Percentiles rank a stretch among this genome's conserved stretches.
phyloP scores from a whole-genome alignment of 2,113 vertebrate genomes.

The Nothoprocta perdicaria region DNA sequence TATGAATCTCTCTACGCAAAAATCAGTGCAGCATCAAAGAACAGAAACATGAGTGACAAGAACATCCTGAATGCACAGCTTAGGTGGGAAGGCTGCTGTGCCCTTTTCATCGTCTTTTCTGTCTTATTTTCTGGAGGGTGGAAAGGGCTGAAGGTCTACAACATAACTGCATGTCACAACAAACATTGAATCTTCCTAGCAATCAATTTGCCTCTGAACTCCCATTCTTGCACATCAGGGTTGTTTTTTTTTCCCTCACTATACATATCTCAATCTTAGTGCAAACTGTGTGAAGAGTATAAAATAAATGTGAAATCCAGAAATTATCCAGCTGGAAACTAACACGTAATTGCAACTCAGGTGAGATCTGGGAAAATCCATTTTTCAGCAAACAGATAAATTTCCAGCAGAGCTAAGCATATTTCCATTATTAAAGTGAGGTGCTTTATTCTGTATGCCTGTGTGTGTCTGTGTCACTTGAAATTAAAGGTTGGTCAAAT shows the following conservation, averaged over 20 bases:
- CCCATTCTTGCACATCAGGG: background rate
- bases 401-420: background rate
- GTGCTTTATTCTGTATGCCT: background rate
- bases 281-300: background rate
- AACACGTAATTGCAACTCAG: background rate
- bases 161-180: background rate
- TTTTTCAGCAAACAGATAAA: background rate
- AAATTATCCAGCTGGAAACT: background rate
- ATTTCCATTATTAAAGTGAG: background rate
- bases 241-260: background rate
- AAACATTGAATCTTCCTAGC: background rate
- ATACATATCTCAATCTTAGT: background rate
- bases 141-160: background rate
- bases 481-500: constrained; percentile 55
- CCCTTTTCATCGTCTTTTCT: background rate
- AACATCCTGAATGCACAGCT: background rate
- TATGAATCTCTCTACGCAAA: background rate
- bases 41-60: background rate
- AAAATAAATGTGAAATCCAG: background rate
- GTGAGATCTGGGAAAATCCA: background rate
- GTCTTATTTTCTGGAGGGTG: background rate
- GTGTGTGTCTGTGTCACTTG: constrained; percentile 6
- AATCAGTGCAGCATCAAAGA: accelerated
- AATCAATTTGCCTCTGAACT: background rate
- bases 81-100: background rate